Base-by-base conservation (phyloP, 2,888 invertebrate species). In the Caenorhabditis parvicauda region DNA sequence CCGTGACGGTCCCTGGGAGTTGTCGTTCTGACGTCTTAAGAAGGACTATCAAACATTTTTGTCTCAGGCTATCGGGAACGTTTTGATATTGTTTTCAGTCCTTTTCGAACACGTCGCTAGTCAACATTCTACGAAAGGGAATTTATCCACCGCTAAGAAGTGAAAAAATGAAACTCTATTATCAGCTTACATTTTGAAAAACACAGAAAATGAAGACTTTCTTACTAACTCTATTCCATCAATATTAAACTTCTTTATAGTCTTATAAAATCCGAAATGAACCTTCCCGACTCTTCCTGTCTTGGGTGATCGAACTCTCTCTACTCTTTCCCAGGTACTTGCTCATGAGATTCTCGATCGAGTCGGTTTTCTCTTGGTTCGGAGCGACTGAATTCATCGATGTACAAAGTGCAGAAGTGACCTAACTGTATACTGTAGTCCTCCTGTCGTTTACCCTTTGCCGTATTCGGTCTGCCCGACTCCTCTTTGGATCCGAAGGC, bases 261-360 rank as follows among this genome's bases (percentile, higher is more conserved):
- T n/a, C n/a, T n/a, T n/a, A n/a, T n/a, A n/a, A n/a, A n/a, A n/a
- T n/a, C n/a, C n/a, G n/a, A 32, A n/a, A 32, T 12, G 35, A 32
- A 32, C 35, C 35, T 32, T 32, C 35, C n/a, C 35, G 9, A n/a
- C 35, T 32, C 35, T 32, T 32, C n/a, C 35, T n/a, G n/a, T n/a
- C n/a, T n/a, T n/a, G n/a, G n/a, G n/a, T n/a, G n/a, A 3, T 24
- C 24, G 54, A n/a, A 46, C 54, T 61, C 49, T 61, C 61, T 14
- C 50, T 56, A 37, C 48, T 52, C 32, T 62, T 62, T 35, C 58
- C 58, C 43, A 62, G 43, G 51, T 62, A 62, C 35, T 62, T 62
- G 21, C 58, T 62, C 57, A 62, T 57, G n/a, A 62, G 41, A n/a
- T 52, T 57, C 27, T 62, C 57, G 21, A 57, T 59, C 4, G 45